Evolutionary conservation across 1,140 invertebrate genomes (phyloP).

Genomic region (Achatina immaculata): DNA sequence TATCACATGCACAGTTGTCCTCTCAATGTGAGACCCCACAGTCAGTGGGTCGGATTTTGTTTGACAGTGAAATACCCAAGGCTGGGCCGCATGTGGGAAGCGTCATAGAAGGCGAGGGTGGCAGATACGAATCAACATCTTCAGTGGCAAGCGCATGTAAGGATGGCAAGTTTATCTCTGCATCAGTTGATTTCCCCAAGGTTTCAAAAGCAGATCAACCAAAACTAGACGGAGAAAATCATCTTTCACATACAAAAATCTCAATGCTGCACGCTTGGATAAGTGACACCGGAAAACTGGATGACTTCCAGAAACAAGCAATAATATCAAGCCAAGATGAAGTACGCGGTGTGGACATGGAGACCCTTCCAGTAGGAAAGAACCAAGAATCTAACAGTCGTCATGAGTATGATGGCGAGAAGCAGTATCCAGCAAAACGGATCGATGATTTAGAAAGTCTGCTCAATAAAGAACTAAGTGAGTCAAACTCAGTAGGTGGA

Average conservation of each 20-base stretch:
- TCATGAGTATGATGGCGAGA: too few species aligned
- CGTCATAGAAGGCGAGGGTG: background rate
- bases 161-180: background rate
- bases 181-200: background rate
- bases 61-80: too few species aligned
- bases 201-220: background rate
- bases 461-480: background rate
- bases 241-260: background rate
- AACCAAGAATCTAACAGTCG: too few species aligned
- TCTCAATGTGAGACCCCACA: too few species aligned
- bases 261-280: background rate
- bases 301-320: background rate
- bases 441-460: conserved; percentile 7
- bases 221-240: background rate
- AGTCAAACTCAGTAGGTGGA: background rate
- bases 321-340: background rate
- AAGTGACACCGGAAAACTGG: background rate
- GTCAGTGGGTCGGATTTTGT: too few species aligned
- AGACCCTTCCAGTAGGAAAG: too few species aligned
- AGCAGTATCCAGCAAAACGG: background rate
- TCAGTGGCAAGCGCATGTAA: background rate
- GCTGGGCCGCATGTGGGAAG: background rate
- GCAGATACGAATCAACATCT: background rate
- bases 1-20: too few species aligned
- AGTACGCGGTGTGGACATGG: too few species aligned